Evolutionary conservation across 2,113 vertebrate genomes (phyloP).

Genomic region (Antechinus flavipes): DNA sequence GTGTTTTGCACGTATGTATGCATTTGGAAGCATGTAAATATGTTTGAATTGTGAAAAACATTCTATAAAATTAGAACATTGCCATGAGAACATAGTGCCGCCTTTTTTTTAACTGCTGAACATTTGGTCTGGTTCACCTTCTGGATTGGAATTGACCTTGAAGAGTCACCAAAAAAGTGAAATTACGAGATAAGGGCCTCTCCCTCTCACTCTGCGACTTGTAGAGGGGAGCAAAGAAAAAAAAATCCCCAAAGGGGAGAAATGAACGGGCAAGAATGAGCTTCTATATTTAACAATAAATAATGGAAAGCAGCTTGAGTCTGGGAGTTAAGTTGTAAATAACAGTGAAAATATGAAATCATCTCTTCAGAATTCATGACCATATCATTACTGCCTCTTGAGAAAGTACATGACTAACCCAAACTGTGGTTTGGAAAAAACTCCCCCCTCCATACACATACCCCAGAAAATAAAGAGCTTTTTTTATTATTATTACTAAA

Average conservation of each 20-base stretch:
- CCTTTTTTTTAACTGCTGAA: constrained; percentile 6
- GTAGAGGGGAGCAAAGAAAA: constrained; percentile 84
- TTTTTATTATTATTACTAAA: constrained; percentile 54
- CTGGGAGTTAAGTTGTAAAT: constrained; percentile 81
- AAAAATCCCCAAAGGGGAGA: constrained; percentile 64
- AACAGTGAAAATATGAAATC: constrained; percentile 80
- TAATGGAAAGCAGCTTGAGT: constrained; percentile 76
- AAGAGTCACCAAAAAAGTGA: constrained; percentile 35
- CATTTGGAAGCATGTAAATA: not conserved
- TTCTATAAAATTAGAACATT: constrained; percentile 22
- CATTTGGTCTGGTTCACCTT: constrained; percentile 64
- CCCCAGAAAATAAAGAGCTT: not conserved
- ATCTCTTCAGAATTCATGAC: constrained; percentile 74
- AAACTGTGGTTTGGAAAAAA: constrained; percentile 64
- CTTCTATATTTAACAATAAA: constrained; percentile 88
- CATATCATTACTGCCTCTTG: constrained; percentile 67
- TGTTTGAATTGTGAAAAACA: not conserved
- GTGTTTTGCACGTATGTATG: not conserved
- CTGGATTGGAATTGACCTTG: constrained; percentile 49
- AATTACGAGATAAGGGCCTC: constrained; percentile 40
- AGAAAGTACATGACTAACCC: constrained; percentile 61
- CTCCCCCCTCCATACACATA: not conserved
- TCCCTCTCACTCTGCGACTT: constrained; percentile 74
- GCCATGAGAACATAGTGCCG: not conserved
- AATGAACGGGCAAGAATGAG: constrained; percentile 83